phyloP scores from a whole-genome alignment of 1,140 invertebrate species.

The Agrilus planipennis region DNA sequence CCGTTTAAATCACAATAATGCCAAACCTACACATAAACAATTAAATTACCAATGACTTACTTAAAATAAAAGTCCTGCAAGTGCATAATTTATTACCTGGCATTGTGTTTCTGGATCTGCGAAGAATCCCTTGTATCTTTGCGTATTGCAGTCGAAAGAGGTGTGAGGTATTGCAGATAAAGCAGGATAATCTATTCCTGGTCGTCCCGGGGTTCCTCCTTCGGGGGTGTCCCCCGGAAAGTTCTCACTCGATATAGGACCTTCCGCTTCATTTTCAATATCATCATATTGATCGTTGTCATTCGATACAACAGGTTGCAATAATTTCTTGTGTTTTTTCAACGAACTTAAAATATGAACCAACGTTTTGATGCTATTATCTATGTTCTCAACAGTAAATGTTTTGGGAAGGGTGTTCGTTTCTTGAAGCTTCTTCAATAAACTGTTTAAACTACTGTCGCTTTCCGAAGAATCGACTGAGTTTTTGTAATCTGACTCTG shows the following conservation, averaged over 20 bases:
- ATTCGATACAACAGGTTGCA: conserved; percentile 23
- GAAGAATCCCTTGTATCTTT: conserved; percentile 82
- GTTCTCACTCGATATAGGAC: conserved; percentile 8
- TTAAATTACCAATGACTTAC: not conserved
- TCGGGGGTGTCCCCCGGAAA: conserved; percentile 32
- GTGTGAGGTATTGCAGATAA: conserved; percentile 64
- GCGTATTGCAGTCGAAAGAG: conserved; percentile 68
- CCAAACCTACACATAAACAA: conserved; percentile 52
- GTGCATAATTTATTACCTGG: conserved; percentile 51
- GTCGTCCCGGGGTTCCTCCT: conserved; percentile 60
- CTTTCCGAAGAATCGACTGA: conserved; percentile 14
- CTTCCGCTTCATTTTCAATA: conserved; percentile 19
- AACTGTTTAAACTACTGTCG: conserved; percentile 33
- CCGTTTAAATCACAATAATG: conserved; percentile 87
- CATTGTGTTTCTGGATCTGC: conserved; percentile 76
- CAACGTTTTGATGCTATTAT: conserved; percentile 61
- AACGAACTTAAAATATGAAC: conserved; percentile 56
- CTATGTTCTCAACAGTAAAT: conserved; percentile 61
- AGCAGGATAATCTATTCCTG: conserved; percentile 73
- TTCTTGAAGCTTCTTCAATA: conserved; percentile 53
- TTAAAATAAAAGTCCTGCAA: not conserved
- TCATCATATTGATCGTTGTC: conserved; percentile 15
- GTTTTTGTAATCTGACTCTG: no score
- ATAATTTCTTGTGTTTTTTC: conserved; percentile 30
- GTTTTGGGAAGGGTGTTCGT: conserved; percentile 61